phyloP scores from a whole-genome alignment of 2,797 vertebrate genomes.

The Acrossocheilus wenchowensis region DNA sequence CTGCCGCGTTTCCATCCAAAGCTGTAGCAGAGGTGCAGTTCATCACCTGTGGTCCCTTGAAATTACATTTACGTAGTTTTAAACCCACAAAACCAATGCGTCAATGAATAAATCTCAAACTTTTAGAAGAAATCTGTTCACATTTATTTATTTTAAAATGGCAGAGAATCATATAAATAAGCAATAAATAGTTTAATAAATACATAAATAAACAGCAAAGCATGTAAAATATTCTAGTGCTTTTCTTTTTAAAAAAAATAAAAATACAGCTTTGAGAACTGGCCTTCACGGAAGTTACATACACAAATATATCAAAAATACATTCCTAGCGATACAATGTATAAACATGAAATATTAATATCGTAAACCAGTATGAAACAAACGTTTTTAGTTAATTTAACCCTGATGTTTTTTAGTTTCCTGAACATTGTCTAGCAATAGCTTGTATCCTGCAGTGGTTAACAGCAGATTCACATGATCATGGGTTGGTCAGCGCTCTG shows the following conservation, averaged over 20 bases:
- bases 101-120: background rate
- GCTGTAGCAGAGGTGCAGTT: background rate
- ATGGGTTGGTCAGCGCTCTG: background rate
- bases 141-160: conserved; percentile 32
- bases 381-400: background rate
- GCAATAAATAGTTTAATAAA: conserved; percentile 57
- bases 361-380: background rate
- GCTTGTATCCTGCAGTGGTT: background rate
- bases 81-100: background rate
- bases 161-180: conserved; percentile 22
- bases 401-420: background rate
- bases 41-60: background rate
- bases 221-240: conserved; percentile 50
- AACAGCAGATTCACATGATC: background rate
- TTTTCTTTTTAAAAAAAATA: conserved; percentile 7
- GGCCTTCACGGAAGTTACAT: conserved; percentile 60
- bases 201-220: conserved; percentile 57
- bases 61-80: background rate
- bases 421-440: background rate
- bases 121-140: conserved; percentile 22
- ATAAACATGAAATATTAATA: background rate
- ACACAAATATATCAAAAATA: background rate
- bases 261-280: conserved; percentile 34
- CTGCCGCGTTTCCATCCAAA: background rate
- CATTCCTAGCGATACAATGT: background rate